These are phyloP conservation scores for Morone chrysops DNA, from an alignment of 2,113 vertebrate species.

Conservation along the genomic window DNA sequence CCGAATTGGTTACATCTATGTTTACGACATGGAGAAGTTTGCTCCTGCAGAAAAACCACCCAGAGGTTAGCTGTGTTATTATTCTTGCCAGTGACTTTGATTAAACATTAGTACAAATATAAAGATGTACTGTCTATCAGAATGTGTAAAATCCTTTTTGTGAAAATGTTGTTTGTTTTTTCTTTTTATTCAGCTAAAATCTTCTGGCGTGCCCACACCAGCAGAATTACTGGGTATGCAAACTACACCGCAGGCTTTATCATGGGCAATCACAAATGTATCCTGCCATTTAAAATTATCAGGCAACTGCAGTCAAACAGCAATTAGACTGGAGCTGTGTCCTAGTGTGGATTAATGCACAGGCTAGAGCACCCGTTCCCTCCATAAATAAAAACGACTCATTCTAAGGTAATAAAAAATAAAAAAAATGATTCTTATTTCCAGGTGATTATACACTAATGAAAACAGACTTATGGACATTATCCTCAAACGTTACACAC, in stretches of 20 bases:
- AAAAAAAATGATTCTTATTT: too few relatives aligned
- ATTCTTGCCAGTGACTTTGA: background rate
- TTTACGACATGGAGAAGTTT: slow-evolving; percentile 72
- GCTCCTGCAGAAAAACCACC: slow-evolving; percentile 64
- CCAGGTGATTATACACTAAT: too few relatives aligned
- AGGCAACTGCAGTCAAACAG: background rate
- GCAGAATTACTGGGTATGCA: slow-evolving; percentile 81
- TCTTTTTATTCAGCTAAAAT: slow-evolving; percentile 58
- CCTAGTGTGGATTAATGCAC: too few relatives aligned
- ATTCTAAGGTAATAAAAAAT: too few relatives aligned
- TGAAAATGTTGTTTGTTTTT: slow-evolving; percentile 2
- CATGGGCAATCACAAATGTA: background rate
- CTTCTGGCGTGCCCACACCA: slow-evolving; percentile 78
- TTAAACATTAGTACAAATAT: background rate
- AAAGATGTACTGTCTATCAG: background rate
- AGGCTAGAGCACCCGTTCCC: too few relatives aligned
- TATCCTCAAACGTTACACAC: background rate
- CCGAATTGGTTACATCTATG: slow-evolving; percentile 66
- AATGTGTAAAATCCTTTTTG: background rate
- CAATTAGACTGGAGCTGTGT: background rate
- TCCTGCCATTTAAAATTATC: background rate
- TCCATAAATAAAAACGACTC: too few relatives aligned
- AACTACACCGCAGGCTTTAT: background rate
- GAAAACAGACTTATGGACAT: slow-evolving; percentile 7
- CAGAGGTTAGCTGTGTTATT: slow-evolving; percentile 32